These are phyloP conservation scores for Ceratitis capitata DNA, from an alignment of 1,140 invertebrate genomes.

Conservation along the genomic window DNA sequence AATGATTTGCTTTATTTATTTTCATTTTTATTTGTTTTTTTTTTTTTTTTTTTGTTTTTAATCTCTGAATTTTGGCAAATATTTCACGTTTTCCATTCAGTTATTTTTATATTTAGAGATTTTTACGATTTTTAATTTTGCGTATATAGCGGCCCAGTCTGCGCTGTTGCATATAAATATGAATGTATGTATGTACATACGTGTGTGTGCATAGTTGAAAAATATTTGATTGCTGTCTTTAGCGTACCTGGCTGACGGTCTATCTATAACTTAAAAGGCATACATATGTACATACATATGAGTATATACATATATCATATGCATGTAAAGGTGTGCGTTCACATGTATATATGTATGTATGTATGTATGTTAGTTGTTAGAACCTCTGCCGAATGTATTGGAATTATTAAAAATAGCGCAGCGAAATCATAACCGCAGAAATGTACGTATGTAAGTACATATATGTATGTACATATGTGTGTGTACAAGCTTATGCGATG, in stretches of 20 bases:
- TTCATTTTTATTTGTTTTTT: neutral
- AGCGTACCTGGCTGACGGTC: conserved; percentile 14
- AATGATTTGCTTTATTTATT: neutral
- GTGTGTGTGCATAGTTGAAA: neutral
- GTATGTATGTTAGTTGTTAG: neutral
- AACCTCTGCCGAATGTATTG: conserved; percentile 2
- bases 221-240: conserved; percentile 30
- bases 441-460: neutral
- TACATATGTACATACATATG: neutral
- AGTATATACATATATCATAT: neutral
- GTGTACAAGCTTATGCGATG: neutral
- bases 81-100: neutral
- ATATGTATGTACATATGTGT: neutral
- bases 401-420: conserved; percentile 35
- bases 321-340: neutral
- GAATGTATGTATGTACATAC: neutral
- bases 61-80: no score
- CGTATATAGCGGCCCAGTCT: neutral
- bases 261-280: conserved; percentile 25
- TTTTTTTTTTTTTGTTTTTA: neutral
- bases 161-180: neutral
- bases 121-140: neutral
- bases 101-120: conserved; percentile 22
- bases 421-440: conserved; percentile 11
- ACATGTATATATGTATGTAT: neutral